Evolutionary conservation across 2,113 vertebrate species (phyloP), one percentile per base, ranked within the genome.

Genomic region (Dermatemys mawii): DNA sequence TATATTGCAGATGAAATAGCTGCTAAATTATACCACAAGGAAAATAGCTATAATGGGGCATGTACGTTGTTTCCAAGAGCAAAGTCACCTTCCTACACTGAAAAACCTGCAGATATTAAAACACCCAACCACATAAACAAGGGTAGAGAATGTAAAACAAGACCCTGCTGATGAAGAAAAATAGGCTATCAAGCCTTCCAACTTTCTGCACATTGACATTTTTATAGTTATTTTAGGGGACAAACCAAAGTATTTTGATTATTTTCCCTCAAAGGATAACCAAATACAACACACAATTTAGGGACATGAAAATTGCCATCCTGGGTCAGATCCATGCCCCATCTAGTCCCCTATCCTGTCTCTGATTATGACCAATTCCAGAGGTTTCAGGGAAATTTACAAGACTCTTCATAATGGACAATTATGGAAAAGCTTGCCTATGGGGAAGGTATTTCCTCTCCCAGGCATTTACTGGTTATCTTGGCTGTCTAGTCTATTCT

Each of bases 1-100:
- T 86, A 78, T 92, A 92, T 54, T 55, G 79, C 78, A 96, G 94
- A 97, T 96, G 94, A 97, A 97, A 97, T 95, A 84, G 51, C 82
- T 95, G 53, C 53, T 92, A 96, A 96, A 97, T 96, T 93, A 91
- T 83, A 94, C 49, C 63, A 93, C 90, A 51, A 94, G 73, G 55
- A 97, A 95, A 97, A 96, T 67, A 97, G 88, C 90, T 92, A 29
- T 96, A 96, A 97, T 97, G 86, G 90, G 89, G 94, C 93, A 96
- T 90, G 83, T 82, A 90, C 90, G 93, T 95, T 89, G 86, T 67
- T 96, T 95, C 80, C 73, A 87, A 97, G 97, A 97, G 96, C 91
- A 97, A 97, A 97, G 97, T 93, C 94, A 96, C 90, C 95, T 96
- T 95, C 90, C 89, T 91, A 90, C 81, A 84, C 35, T 16, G 86